Conservation (phyloP, 2,797 vertebrate genomes). For the Sebastes diploproa region DNA sequence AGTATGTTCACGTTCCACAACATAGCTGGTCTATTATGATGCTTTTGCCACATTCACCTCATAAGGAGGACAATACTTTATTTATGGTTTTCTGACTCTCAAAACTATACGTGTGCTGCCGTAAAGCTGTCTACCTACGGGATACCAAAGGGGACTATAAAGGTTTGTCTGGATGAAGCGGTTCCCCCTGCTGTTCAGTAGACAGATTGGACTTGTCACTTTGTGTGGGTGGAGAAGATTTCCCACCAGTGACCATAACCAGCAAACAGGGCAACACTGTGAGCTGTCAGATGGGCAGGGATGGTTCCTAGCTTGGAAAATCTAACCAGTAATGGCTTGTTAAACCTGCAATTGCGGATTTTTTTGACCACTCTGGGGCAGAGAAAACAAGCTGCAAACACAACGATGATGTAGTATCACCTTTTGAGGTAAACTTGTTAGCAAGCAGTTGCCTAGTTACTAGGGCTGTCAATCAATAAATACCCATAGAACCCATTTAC, state of each 20-base stretch:
- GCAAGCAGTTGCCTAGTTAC: background rate
- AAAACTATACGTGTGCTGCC: background rate
- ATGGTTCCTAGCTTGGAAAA: background rate
- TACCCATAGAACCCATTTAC: too few relatives aligned
- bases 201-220: conserved; percentile 25
- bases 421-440: background rate
- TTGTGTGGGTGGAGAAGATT: conserved; percentile 19
- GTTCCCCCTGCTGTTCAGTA: background rate
- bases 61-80: background rate
- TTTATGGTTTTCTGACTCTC: background rate
- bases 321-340: background rate
- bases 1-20: background rate
- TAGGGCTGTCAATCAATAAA: too few relatives aligned
- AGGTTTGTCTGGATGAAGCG: background rate
- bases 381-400: too few relatives aligned
- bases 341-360: background rate
- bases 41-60: background rate
- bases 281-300: background rate
- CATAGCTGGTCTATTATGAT: background rate
- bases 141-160: background rate
- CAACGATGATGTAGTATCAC: background rate
- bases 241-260: conserved; percentile 14
- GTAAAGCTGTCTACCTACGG: background rate
- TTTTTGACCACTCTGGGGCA: too few relatives aligned
- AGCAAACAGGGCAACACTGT: background rate